Evolutionary conservation across 1,140 invertebrate species (phyloP), one percentile per base, ranked within the genome.

Genomic region (Micrasema longulum): DNA sequence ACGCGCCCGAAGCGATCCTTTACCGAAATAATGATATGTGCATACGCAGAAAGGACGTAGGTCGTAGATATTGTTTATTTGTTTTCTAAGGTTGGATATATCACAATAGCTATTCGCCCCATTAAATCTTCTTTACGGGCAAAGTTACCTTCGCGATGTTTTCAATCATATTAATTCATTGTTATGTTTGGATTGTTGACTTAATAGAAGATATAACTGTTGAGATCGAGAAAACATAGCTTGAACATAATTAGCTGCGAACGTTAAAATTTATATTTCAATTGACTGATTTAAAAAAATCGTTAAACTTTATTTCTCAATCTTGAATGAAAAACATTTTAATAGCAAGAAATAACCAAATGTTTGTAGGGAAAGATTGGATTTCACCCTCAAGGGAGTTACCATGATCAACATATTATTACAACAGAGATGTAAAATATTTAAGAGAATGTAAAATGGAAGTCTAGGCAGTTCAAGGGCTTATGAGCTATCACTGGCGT

Each of bases 41-140:
- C 53, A 36, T 38, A n/a, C n/a, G n/a, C n/a, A 31, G 26, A 57
- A 38, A 57, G 53, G 53, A 57, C 53, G 53, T 7, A 52, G 48
- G 48, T n/a, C n/a, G n/a, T n/a, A n/a, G n/a, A n/a, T 57, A 57
- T 57, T 57, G 53, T 57, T 57, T 57, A 35, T 57, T 57, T 38
- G 53, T 35, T 57, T 57, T 57, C 53, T 57, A 36, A 57, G 53
- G 31, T 14, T 57, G 26, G 16, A 14, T 35, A n/a, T n/a, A n/a
- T n/a, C n/a, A 16, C 53, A 57, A 57, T 57, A 55, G 52, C 52
- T 36, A 35, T 14, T 57, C 53, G 20, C 53, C 20, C 26, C 36
- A 23, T 64, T 47, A 47, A 64, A 64, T 64, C 1, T 23, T 10
- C 60, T 5, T n/a, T 14, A 22, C 11, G 23, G 20, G 45, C 1